Percentiles rank a stretch among this genome's conserved stretches.
phyloP scores from a whole-genome alignment of 2,797 vertebrate species.

The Tenualosa ilisha region DNA sequence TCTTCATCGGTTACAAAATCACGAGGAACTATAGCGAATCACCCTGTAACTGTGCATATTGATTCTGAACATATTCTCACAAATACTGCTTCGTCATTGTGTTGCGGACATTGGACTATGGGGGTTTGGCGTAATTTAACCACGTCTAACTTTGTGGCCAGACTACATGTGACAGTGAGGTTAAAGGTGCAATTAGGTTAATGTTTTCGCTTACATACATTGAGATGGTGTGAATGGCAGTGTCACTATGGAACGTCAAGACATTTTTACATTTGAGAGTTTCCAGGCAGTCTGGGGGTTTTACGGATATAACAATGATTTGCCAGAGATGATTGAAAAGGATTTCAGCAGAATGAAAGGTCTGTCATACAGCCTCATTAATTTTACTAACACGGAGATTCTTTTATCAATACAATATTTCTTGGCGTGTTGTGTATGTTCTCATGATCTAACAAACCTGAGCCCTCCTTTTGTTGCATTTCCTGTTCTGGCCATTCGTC shows the following conservation, averaged over 20 bases:
- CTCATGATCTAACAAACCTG: not conserved
- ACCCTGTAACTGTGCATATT: not conserved
- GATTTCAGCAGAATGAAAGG: conserved; percentile 75
- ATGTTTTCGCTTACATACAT: not conserved
- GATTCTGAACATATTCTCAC: not conserved
- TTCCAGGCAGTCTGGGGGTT: conserved; percentile 62
- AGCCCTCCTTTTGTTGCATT: not conserved
- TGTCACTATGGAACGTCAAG: conserved; percentile 55
- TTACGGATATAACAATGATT: conserved; percentile 64
- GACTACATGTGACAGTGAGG: conserved; percentile 1
- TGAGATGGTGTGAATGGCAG: not conserved
- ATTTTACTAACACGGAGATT: too few species aligned
- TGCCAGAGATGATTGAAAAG: conserved; percentile 55
- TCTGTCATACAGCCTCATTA: conserved; percentile 38
- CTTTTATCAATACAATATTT: too few species aligned
- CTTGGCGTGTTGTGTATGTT: too few species aligned
- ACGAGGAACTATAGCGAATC: not conserved
- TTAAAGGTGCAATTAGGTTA: not conserved
- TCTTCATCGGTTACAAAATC: not conserved
- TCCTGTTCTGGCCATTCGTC: not conserved
- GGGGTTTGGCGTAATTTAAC: not conserved
- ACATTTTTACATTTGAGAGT: conserved; percentile 65
- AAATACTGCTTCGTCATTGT: not conserved
- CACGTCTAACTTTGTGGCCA: not conserved
- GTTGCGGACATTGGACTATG: not conserved